phyloP scores from a whole-genome alignment of 2,113 vertebrate genomes.

The Thamnaconus septentrionalis region DNA sequence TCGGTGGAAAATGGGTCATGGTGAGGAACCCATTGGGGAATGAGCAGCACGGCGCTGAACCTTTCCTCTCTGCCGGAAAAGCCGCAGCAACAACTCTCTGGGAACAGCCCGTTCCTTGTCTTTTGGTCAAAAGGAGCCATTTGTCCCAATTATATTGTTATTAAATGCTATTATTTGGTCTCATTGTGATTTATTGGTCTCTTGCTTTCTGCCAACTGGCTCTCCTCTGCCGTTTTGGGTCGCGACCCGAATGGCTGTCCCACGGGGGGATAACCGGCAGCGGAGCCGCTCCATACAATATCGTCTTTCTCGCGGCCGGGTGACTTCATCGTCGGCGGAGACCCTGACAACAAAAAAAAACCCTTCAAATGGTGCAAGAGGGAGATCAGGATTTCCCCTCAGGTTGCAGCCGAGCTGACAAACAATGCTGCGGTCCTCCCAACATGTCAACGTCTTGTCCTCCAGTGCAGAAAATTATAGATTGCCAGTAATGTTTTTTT shows the following conservation, averaged over 20 bases:
- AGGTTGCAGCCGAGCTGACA: constrained; percentile 22
- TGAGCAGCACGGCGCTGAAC: background rate
- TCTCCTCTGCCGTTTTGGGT: constrained; percentile 16
- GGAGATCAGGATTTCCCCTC: constrained; percentile 43
- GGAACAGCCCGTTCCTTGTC: background rate
- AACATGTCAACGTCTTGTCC: constrained; percentile 36
- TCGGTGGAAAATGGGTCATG: constrained; percentile 34
- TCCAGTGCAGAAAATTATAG: constrained; percentile 43
- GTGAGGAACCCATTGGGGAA: constrained; percentile 9
- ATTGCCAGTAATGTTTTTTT: constrained; percentile 36
- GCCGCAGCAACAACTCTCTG: background rate
- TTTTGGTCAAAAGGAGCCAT: background rate
- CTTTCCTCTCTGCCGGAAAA: background rate
- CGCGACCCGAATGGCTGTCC: constrained; percentile 26
- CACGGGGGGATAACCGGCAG: constrained; percentile 26
- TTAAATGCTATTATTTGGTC: background rate
- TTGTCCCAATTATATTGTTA: constrained; percentile 7
- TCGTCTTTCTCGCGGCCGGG: constrained; percentile 49
- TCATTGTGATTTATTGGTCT: constrained; percentile 27
- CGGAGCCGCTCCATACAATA: constrained; percentile 25
- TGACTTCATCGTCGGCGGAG: constrained; percentile 66
- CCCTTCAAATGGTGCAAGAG: constrained; percentile 7
- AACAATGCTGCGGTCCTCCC: no score
- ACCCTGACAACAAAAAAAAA: constrained; percentile 3
- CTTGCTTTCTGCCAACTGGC: background rate